Base-by-base conservation (phyloP, 1,140 invertebrate genomes). In the Caenorhabditis tropicalis region DNA sequence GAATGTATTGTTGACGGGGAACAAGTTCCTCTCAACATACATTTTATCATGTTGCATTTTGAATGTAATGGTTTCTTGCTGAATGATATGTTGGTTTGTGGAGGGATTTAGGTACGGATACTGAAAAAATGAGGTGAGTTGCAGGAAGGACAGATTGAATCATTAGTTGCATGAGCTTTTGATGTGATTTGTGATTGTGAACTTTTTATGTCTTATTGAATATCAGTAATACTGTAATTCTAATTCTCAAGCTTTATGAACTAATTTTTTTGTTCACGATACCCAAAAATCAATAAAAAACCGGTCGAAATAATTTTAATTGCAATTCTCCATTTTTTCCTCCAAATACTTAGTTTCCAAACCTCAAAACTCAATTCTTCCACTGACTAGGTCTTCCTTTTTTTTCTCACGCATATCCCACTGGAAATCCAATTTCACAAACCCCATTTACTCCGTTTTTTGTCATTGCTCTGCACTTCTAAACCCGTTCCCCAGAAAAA, bases 11-110 rank as follows among this genome's bases (percentile, higher is more conserved):
- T 58, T 58, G 56, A 31, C 21, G 9, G n/a, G 10, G 49, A 6
- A 19, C 15, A 12, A 51, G 21, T n/a, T 29, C 5, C n/a, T n/a
- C 3, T 6, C 6, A 58, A 74, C 65, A 19, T 74, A 43, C n/a
- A 74, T 12, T 10, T 36, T 74, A 74, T 74, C 65, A 74, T 74
- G 65, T 74, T 74, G 65, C 65, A 74, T 74, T 74, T 74, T n/a
- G 15, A 21, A 74, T 74, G 65, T 10, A 31, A 74, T 74, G 65
- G 65, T 46, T 74, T 74, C n/a, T 24, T 74, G 36, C 19, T 56
- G 36, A 31, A 74, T 33, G n/a, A 24, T 24, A 36, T 43, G 36
- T 74, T 74, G 3, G 10, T 19, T 36, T 36, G 16, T 74, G 36
- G 21, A 74, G 65, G 53, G 12, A 31, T 58, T 29, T 16, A 65